Evolutionary conservation across 2,888 invertebrate genomes (phyloP).

Genomic region (Steinernema carpocapsae): DNA sequence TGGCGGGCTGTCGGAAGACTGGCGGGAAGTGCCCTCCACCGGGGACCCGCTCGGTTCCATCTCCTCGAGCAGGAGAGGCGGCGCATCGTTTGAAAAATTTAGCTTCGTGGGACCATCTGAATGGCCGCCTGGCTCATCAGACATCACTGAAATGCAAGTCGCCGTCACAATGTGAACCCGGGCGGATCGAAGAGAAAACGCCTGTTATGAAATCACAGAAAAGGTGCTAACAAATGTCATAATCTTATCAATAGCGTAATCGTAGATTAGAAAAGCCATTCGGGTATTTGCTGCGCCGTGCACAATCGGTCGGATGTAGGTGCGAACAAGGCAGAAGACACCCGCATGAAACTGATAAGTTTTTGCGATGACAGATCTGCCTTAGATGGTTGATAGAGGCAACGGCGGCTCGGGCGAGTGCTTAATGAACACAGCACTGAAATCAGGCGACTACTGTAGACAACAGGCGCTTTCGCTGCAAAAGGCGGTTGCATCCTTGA

Average conservation of each 20-base stretch:
- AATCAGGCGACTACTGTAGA: conserved; percentile 15
- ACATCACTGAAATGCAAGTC: not conserved
- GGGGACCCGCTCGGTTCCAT: not conserved
- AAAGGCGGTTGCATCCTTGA: conserved; percentile 21
- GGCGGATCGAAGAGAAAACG: no score
- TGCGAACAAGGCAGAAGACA: no score
- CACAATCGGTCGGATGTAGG: no score
- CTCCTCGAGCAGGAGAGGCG: not conserved
- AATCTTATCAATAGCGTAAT: no score
- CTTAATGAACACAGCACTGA: not conserved
- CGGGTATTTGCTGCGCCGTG: no score
- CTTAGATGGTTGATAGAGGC: conserved; percentile 21
- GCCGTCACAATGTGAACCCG: not conserved
- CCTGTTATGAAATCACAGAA: no score
- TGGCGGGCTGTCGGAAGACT: conserved; percentile 15
- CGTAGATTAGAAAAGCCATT: no score
- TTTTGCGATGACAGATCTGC: no score
- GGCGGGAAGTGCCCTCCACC: not conserved
- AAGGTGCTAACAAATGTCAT: no score
- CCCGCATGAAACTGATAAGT: no score
- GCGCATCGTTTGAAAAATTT: conserved; percentile 12
- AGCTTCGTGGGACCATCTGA: not conserved
- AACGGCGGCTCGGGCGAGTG: not conserved
- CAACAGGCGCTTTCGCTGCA: conserved; percentile 34
- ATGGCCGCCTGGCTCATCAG: not conserved